These are phyloP conservation scores for Lycaon pictus DNA, from an alignment of 2,113 vertebrate genomes.

Conservation along the genomic window DNA sequence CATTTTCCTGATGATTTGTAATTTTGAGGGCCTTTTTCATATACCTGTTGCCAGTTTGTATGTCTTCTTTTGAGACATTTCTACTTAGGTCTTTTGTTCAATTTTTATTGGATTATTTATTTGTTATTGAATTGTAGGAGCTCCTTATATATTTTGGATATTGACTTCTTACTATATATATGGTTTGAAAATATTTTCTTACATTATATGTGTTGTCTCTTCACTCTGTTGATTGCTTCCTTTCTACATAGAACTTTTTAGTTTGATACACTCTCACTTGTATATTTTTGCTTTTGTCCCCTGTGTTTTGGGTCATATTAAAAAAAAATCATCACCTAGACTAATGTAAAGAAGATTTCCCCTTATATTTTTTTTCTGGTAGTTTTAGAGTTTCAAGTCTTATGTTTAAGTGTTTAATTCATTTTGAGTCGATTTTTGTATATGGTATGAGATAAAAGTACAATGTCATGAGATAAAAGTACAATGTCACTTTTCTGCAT, in stretches of 20 bases:
- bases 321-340: neutral
- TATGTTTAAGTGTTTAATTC: neutral
- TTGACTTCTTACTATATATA: neutral
- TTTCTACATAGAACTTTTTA: neutral
- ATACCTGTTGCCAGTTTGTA: neutral
- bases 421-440: neutral
- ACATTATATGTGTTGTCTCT: neutral
- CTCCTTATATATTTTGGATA: neutral
- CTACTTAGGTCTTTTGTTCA: neutral
- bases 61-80: neutral
- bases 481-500: neutral
- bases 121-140: neutral
- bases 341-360: neutral
- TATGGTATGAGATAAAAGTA: neutral
- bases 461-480: neutral
- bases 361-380: neutral
- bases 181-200: neutral
- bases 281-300: neutral
- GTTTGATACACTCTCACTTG: neutral
- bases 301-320: neutral
- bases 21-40: neutral
- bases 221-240: neutral
- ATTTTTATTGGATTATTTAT: neutral
- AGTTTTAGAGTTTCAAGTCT: conserved; percentile 13
- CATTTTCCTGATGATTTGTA: neutral